phyloP scores from a whole-genome alignment of 2,797 vertebrate species.

The Phoeniculus purpureus region DNA sequence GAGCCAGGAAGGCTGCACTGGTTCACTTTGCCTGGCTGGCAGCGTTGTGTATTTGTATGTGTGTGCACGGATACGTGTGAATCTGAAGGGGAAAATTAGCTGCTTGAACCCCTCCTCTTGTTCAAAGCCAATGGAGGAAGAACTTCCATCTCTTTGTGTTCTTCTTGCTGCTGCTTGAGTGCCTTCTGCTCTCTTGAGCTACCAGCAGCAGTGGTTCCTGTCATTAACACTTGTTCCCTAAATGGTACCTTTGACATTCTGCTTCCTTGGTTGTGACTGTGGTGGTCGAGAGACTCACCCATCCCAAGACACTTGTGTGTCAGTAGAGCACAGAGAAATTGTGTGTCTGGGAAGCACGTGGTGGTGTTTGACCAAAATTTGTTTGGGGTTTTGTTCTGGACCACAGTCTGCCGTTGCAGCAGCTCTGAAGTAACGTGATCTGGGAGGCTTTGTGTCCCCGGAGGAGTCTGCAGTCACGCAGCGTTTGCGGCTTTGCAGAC shows the following conservation, averaged over 20 bases:
- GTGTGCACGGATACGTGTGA: background rate
- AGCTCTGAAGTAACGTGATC: background rate
- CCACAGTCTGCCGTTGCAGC: background rate
- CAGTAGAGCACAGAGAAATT: background rate
- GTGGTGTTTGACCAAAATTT: background rate
- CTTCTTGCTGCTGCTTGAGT: background rate
- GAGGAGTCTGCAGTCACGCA: background rate
- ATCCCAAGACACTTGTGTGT: background rate
- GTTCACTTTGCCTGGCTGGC: background rate
- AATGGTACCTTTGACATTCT: background rate
- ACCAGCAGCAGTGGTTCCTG: background rate
- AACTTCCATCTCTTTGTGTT: background rate
- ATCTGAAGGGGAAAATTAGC: background rate
- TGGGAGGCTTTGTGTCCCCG: background rate
- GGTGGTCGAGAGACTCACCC: background rate
- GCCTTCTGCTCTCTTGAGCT: background rate
- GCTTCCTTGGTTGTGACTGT: background rate
- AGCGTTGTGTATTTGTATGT: background rate
- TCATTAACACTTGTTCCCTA: background rate
- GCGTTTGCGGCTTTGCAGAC: background rate
- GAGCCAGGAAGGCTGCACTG: background rate
- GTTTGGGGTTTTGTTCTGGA: background rate
- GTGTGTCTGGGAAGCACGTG: background rate
- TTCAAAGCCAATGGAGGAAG: background rate
- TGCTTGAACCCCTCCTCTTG: background rate